phyloP scores from a whole-genome alignment of 2,113 vertebrate genomes.

The Paramormyrops kingsleyae region DNA sequence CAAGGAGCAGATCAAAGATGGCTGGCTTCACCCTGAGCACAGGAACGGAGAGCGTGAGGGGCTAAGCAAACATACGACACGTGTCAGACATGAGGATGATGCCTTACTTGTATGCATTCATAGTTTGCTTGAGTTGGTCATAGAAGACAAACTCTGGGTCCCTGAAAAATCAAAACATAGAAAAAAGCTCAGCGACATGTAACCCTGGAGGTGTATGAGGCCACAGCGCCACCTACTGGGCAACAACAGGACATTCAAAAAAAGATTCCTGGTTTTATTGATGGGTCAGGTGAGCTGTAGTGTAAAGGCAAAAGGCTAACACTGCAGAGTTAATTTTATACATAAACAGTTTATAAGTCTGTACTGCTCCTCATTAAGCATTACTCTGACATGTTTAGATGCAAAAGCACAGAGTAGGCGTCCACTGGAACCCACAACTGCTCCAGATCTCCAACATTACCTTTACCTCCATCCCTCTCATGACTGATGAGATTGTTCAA shows the following conservation, averaged over 20 bases:
- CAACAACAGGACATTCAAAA: background rate
- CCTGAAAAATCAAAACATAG: slow-evolving; percentile 48
- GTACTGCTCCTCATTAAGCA: background rate
- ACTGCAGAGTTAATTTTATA: background rate
- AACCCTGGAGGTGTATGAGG: background rate
- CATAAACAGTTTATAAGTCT: background rate
- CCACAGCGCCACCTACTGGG: background rate
- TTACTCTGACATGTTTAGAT: background rate
- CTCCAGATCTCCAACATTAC: background rate
- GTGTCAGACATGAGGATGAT: background rate
- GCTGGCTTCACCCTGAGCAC: slow-evolving; percentile 87
- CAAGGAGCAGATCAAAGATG: slow-evolving; percentile 94
- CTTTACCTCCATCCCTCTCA: background rate
- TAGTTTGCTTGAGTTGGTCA: slow-evolving; percentile 95
- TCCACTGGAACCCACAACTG: background rate
- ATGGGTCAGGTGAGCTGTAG: background rate
- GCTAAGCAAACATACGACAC: background rate
- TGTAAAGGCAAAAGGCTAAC: background rate
- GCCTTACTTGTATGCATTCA: slow-evolving; percentile 92
- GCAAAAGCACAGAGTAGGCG: background rate
- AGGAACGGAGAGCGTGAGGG: background rate
- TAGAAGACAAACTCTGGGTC: slow-evolving; percentile 99
- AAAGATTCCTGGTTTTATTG: background rate
- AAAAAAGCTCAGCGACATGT: background rate
- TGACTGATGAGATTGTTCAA: too few relatives aligned